Evolutionary conservation across 2,888 invertebrate species (phyloP).

Genomic region (Limnephilus rhombicus): DNA sequence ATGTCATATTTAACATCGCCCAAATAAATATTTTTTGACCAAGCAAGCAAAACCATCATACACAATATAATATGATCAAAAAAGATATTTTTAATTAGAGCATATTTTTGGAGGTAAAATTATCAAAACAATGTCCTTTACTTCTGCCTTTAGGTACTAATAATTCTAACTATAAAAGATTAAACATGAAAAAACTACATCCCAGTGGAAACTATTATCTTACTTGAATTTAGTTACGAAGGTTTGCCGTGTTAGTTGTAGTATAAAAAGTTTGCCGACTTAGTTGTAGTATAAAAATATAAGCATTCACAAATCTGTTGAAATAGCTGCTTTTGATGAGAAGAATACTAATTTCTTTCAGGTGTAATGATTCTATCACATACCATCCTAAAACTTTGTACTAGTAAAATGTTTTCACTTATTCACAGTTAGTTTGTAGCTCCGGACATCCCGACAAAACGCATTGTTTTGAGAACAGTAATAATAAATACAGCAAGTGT

Average conservation of each 20-base stretch:
- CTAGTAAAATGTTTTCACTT: not conserved
- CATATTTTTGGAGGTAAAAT: no score
- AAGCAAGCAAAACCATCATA: no score
- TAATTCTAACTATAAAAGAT: no score
- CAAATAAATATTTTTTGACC: no score
- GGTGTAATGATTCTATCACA: not conserved
- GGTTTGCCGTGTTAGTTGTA: not conserved
- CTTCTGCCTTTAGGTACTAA: no score
- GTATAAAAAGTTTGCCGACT: not conserved
- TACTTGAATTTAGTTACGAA: not conserved
- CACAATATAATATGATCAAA: no score
- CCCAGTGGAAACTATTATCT: no score
- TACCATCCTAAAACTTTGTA: not conserved
- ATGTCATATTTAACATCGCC: no score
- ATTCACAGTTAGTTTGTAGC: not conserved
- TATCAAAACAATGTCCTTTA: no score
- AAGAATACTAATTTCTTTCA: not conserved
- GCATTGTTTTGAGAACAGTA: not conserved
- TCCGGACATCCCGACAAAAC: not conserved
- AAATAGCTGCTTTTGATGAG: not conserved
- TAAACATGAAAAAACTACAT: no score
- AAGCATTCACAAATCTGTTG: not conserved
- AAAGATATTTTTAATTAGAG: no score
- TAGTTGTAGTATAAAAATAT: not conserved
- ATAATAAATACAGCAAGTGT: not conserved